Evolutionary conservation across 1,140 invertebrate species (phyloP), one percentile per base, ranked within the genome.

Genomic region (Pogonus chalceus): DNA sequence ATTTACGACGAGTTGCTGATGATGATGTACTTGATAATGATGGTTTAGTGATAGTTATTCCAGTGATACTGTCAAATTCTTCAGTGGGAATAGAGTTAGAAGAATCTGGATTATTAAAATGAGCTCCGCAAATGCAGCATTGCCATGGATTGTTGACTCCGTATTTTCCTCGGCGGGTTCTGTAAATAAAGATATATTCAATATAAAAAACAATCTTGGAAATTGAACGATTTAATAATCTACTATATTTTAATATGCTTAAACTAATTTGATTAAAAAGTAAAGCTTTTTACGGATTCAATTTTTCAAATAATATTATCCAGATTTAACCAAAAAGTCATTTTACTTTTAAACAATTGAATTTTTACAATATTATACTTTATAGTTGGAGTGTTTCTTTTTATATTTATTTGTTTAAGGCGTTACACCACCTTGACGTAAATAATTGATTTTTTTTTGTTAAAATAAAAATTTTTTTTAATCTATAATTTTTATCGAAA

Each of bases 61-160:
- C n/a, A n/a, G n/a, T n/a, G n/a, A n/a, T n/a, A n/a, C n/a, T n/a
- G 26, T 31, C 37, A 18, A 66, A 60, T 21, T 59, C 60, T 35
- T 57, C 54, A 14, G 62, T 59, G 3, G 65, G 64, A n/a, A n/a
- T n/a, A n/a, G n/a, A n/a, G n/a, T n/a, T n/a, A n/a, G n/a, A n/a
- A n/a, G n/a, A n/a, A n/a, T n/a, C n/a, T n/a, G n/a, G n/a, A n/a
- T n/a, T n/a, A 23, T 60, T 53, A 24, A 69, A 57, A 50, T 66
- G 61, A 10, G 23, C 53, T 22, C 65, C 66, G 51, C 68, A 69
- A 14, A 68, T 60, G 51, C 56, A 54, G 53, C 68, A 69, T 39
- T 69, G 58, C 68, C 66, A 67, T 43, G 57, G 60, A 18, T 18
- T 43, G 18, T 9, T 43, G 3, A 43, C 37, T 12, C 37, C 10